These are phyloP conservation scores for Cirrhinus molitorella DNA, from an alignment of 2,797 vertebrate genomes.

Conservation along the genomic window DNA sequence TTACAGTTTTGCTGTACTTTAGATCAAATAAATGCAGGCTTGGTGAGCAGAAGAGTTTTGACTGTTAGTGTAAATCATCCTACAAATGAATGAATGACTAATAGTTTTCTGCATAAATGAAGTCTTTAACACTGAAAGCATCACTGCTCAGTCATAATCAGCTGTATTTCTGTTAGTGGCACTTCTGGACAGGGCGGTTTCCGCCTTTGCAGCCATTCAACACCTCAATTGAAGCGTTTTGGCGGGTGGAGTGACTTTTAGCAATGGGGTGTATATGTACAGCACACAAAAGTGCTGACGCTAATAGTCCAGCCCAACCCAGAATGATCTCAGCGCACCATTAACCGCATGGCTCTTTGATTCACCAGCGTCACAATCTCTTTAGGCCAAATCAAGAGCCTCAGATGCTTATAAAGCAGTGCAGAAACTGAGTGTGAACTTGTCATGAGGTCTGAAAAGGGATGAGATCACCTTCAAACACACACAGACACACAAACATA, in stretches of 20 bases:
- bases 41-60: too few relatives aligned
- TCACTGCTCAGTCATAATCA: not conserved
- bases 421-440: not conserved
- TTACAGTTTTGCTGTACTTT: too few relatives aligned
- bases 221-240: conserved; percentile 9
- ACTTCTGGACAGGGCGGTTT: conserved; percentile 19
- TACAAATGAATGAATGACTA: not conserved
- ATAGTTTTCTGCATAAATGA: not conserved
- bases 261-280: conserved; percentile 32
- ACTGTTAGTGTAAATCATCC: not conserved
- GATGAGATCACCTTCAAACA: conserved; percentile 26
- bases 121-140: not conserved
- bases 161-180: not conserved
- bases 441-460: conserved; percentile 8
- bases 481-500: not conserved
- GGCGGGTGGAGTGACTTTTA: conserved; percentile 12
- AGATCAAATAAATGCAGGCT: too few relatives aligned
- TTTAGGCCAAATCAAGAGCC: not conserved
- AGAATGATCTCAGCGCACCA: conserved; percentile 19
- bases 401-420: not conserved
- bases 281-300: conserved; percentile 51
- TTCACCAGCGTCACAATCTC: not conserved
- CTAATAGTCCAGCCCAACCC: conserved; percentile 37
- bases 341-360: conserved; percentile 18
- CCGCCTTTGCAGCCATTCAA: conserved; percentile 10